Evolutionary conservation across 2,113 vertebrate genomes (phyloP).

Genomic region (Corvus cornix): DNA sequence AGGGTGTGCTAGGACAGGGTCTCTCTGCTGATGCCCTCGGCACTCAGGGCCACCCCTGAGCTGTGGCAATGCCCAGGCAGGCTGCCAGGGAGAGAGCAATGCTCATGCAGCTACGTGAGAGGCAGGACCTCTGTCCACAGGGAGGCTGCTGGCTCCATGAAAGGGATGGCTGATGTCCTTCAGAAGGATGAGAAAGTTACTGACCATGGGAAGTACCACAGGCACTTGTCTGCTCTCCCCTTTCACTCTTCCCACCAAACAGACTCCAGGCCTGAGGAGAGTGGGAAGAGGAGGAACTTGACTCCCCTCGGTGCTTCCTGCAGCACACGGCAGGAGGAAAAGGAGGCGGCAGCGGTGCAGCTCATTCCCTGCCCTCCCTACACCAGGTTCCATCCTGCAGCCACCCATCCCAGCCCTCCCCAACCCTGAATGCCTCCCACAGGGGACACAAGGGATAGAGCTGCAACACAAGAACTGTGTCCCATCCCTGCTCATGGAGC

Average conservation of each 20-base stretch:
- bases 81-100: neutral
- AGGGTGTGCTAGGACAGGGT: neutral
- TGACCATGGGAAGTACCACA: neutral
- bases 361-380: neutral
- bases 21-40: neutral
- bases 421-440: rapidly evolving
- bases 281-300: neutral
- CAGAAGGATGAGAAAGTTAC: neutral
- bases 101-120: rapidly evolving
- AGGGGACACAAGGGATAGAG: neutral
- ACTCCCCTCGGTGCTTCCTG: neutral
- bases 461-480: rapidly evolving
- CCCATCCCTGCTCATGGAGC: rapidly evolving
- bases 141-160: neutral
- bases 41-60: neutral
- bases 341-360: neutral
- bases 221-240: neutral
- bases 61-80: neutral
- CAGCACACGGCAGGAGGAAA: rapidly evolving
- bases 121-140: rapidly evolving
- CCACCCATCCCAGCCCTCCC: neutral
- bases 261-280: neutral
- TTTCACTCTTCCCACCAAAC: neutral
- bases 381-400: rapidly evolving
- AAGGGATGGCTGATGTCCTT: neutral